Evolutionary conservation across 1,140 invertebrate species (phyloP).

Genomic region (Leptopilina boulardi): DNA sequence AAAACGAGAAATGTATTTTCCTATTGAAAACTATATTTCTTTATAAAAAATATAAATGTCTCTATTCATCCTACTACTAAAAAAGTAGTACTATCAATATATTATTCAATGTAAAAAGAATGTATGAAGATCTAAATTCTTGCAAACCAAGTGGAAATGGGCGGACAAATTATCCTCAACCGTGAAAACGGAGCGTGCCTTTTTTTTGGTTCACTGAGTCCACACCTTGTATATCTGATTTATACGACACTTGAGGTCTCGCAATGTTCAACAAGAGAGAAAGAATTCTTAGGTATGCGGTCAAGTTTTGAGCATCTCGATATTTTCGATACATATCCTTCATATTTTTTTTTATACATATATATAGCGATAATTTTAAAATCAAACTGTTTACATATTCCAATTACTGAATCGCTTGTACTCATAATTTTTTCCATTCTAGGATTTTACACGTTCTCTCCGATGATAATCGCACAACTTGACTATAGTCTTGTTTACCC

Average conservation of each 20-base stretch:
- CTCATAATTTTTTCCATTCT: background rate
- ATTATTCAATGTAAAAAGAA: background rate
- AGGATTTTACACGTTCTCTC: constrained; percentile 2
- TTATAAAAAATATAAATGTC: background rate
- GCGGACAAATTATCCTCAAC: constrained; percentile 63
- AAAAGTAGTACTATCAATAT: too few relatives aligned
- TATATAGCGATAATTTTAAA: too few relatives aligned
- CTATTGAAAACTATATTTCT: too few relatives aligned
- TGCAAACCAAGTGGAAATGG: constrained; percentile 51
- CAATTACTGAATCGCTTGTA: too few relatives aligned
- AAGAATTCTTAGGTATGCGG: constrained; percentile 1
- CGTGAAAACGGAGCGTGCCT: constrained; percentile 61
- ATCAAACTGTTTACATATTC: too few relatives aligned
- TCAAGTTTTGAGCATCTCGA: background rate
- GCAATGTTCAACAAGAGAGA: background rate
- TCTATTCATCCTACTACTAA: background rate
- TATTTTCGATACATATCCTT: too few relatives aligned
- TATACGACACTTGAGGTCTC: constrained; percentile 58
- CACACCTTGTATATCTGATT: constrained; percentile 57
- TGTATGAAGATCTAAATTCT: constrained; percentile 45
- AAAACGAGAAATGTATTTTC: too few relatives aligned
- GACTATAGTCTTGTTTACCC: background rate
- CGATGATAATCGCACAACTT: constrained; percentile 5
- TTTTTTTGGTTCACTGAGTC: constrained; percentile 45
- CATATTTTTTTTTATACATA: background rate